Evolutionary conservation across 1,140 invertebrate species (phyloP).

Genomic region (Drosophila repletoides): DNA sequence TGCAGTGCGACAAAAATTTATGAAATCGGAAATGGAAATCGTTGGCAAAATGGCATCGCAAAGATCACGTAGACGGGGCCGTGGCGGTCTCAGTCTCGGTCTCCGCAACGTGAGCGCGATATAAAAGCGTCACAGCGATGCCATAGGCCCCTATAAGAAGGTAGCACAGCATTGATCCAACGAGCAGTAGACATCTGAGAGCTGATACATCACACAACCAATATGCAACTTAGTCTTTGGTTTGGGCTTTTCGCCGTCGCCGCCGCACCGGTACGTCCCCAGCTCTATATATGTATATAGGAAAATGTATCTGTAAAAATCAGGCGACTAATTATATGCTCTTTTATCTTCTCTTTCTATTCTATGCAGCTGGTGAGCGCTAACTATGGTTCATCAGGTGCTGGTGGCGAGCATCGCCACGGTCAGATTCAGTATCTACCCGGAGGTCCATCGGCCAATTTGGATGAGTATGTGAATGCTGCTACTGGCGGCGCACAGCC

Average conservation of each 20-base stretch:
- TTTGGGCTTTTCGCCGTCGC: slow-evolving; percentile 75
- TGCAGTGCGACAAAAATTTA: slow-evolving; percentile 54
- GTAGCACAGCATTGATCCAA: slow-evolving; percentile 36
- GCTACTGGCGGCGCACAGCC: slow-evolving; percentile 60
- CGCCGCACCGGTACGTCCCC: slow-evolving; percentile 74
- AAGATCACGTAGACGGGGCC: slow-evolving; percentile 69
- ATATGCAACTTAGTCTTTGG: slow-evolving; percentile 72
- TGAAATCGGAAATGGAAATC: slow-evolving; percentile 61
- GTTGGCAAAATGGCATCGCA: slow-evolving; percentile 53
- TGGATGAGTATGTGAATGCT: slow-evolving; percentile 74
- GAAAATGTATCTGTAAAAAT: not conserved
- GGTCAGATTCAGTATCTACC: slow-evolving; percentile 45
- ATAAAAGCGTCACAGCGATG: slow-evolving; percentile 23
- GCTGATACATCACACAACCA: slow-evolving; percentile 45
- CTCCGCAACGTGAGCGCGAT: slow-evolving; percentile 40
- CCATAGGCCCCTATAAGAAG: slow-evolving; percentile 67
- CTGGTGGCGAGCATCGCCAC: slow-evolving; percentile 13
- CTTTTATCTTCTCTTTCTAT: slow-evolving; percentile 2
- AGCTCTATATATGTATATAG: too few relatives aligned
- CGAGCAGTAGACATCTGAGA: slow-evolving; percentile 64
- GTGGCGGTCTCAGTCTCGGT: slow-evolving; percentile 36
- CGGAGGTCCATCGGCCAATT: slow-evolving; percentile 49
- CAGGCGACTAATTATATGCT: not conserved
- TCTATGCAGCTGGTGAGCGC: slow-evolving; percentile 66
- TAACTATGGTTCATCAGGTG: slow-evolving; percentile 52